phyloP scores from a whole-genome alignment of 2,888 invertebrate species.

The Pachliopta kotzebuea region DNA sequence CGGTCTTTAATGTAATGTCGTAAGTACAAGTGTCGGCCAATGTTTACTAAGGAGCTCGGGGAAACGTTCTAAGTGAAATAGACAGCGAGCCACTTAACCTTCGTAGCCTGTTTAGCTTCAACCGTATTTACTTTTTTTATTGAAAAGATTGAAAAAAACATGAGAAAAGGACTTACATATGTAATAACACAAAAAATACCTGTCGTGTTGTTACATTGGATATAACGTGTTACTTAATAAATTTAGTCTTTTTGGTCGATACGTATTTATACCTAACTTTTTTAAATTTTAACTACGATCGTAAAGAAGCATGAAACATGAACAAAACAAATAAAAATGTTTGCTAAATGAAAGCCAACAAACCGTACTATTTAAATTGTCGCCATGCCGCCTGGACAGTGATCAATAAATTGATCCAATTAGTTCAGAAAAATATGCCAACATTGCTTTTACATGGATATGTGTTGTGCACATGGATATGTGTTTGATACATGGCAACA shows the following conservation, averaged over 20 bases:
- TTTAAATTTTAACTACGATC: too few species aligned
- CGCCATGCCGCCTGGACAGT: constrained; percentile 55
- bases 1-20: constrained; percentile 57
- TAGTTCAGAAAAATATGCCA: constrained; percentile 31
- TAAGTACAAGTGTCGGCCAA: constrained; percentile 51
- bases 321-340: constrained; percentile 9
- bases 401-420: constrained; percentile 64
- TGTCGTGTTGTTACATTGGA: too few species aligned
- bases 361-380: constrained; percentile 47
- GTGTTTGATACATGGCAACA: too few species aligned
- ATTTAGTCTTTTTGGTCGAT: background rate
- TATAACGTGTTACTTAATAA: too few species aligned
- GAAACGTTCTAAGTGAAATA: constrained; percentile 68
- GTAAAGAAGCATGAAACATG: constrained; percentile 1
- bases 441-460: background rate
- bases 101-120: constrained; percentile 64
- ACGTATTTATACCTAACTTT: background rate
- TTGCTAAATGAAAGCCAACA: constrained; percentile 14
- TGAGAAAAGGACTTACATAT: too few species aligned
- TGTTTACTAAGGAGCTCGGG: constrained; percentile 53
- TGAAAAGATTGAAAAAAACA: background rate
- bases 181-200: too few species aligned
- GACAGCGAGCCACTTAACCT: constrained; percentile 72
- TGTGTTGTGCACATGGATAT: too few species aligned
- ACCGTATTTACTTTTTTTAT: constrained; percentile 38